These are phyloP conservation scores for Trypoxylus dichotomus DNA, from an alignment of 1,140 invertebrate species.

Conservation along the genomic window DNA sequence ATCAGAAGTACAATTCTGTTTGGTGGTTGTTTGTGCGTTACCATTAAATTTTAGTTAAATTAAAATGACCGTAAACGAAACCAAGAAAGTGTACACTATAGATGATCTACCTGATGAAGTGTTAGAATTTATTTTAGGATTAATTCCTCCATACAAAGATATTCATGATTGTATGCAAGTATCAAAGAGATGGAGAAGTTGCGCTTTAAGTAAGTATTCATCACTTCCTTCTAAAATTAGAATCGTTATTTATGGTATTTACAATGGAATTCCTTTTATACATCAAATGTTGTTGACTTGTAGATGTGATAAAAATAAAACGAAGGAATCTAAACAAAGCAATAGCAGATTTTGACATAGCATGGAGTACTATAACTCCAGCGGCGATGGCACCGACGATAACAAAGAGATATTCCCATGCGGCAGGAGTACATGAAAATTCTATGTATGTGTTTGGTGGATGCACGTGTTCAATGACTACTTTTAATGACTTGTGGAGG, in stretches of 20 bases:
- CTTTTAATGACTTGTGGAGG: constrained; percentile 96
- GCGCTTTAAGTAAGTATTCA: constrained; percentile 73
- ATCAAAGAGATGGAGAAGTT: constrained; percentile 80
- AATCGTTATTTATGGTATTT: constrained; percentile 12
- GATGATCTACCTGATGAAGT: constrained; percentile 87
- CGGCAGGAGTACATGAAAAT: constrained; percentile 80
- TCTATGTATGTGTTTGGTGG: constrained; percentile 96
- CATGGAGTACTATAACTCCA: constrained; percentile 65
- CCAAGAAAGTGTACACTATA: constrained; percentile 51
- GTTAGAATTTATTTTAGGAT: constrained; percentile 86
- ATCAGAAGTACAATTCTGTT: background rate
- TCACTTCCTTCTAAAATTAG: constrained; percentile 27
- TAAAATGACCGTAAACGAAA: constrained; percentile 18
- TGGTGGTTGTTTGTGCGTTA: background rate
- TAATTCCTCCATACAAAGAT: constrained; percentile 89
- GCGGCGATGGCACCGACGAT: constrained; percentile 68
- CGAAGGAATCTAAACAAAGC: constrained; percentile 69
- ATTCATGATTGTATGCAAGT: constrained; percentile 83
- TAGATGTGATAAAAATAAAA: constrained; percentile 74
- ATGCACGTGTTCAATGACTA: constrained; percentile 90
- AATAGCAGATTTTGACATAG: constrained; percentile 67
- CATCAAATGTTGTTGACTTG: constrained; percentile 44
- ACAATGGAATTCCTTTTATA: constrained; percentile 26
- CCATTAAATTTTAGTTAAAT: constrained; percentile 19
- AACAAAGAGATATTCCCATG: constrained; percentile 89